Percentiles rank a stretch among this genome's conserved stretches.
Conservation (phyloP, 2,888 invertebrate species). For the Ophion ventricosus region DNA sequence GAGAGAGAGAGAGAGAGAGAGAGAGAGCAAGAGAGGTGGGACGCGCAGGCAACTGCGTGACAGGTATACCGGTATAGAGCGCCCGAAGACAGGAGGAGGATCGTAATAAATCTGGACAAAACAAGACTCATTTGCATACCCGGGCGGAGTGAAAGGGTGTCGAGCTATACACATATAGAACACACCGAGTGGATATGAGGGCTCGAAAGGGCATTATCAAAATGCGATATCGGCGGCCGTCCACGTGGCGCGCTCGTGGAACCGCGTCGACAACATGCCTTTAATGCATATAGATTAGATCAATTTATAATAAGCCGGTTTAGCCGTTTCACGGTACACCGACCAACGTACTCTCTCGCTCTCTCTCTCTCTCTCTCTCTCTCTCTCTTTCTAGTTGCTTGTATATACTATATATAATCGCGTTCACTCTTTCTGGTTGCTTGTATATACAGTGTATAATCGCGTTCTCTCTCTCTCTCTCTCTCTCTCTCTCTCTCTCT, state of each 20-base stretch:
- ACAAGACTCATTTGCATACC: conserved; percentile 80
- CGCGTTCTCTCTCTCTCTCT: conserved; percentile 7
- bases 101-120: conserved; percentile 78
- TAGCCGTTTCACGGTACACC: conserved; percentile 65
- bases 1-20: not conserved
- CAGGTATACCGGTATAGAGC: not conserved
- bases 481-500: conserved; percentile 51
- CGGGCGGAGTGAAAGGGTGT: conserved; percentile 51
- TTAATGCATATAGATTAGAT: conserved; percentile 81
- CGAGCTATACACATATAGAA: conserved; percentile 8
- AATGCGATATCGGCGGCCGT: conserved; percentile 79
- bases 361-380: conserved; percentile 21
- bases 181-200: conserved; percentile 40
- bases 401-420: no score
- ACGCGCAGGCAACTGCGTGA: not conserved
- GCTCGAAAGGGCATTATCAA: conserved; percentile 78
- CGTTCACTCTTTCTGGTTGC: no score
- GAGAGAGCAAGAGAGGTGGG: not conserved
- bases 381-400: not conserved
- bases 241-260: conserved; percentile 69
- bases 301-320: conserved; percentile 82
- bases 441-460: no score
- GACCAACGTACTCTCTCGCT: conserved; percentile 22
- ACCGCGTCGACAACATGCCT: conserved; percentile 60
- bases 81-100: not conserved